Evolutionary conservation across 2,113 vertebrate genomes (phyloP).

Genomic region (Pyrgilauda ruficollis): DNA sequence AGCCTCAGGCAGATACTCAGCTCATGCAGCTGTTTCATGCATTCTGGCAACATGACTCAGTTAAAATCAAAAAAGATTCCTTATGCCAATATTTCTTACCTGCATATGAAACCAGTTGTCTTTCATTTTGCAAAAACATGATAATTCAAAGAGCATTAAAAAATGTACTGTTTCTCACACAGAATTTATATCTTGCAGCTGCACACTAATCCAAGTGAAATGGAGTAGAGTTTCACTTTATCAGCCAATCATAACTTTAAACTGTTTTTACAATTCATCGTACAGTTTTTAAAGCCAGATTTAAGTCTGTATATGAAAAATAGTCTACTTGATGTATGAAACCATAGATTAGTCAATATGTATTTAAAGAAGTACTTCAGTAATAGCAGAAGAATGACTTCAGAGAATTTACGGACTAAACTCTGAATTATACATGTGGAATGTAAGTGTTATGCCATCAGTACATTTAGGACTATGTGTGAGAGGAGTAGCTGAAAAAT

Average conservation of each 20-base stretch:
- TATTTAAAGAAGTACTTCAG: conserved; percentile 51
- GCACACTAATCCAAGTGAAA: conserved; percentile 66
- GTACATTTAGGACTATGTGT: neutral
- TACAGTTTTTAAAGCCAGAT: conserved; percentile 71
- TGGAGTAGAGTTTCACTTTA: conserved; percentile 64
- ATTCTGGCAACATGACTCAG: conserved; percentile 71
- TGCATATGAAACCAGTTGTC: conserved; percentile 72
- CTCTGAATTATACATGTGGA: neutral
- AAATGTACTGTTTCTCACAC: conserved; percentile 63
- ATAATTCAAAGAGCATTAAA: conserved; percentile 69
- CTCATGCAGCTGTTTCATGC: conserved; percentile 73
- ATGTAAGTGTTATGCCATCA: neutral
- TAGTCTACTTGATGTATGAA: conserved; percentile 66
- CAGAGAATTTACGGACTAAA: neutral
- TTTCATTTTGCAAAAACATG: conserved; percentile 70
- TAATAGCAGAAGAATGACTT: conserved; percentile 46
- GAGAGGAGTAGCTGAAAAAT: conserved; percentile 9
- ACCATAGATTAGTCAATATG: conserved; percentile 60
- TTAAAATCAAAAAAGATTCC: conserved; percentile 72
- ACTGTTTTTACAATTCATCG: conserved; percentile 73
- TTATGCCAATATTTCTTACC: conserved; percentile 71
- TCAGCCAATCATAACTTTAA: conserved; percentile 75
- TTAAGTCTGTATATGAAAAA: conserved; percentile 69
- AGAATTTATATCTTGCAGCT: conserved; percentile 74
- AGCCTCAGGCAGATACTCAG: conserved; percentile 63